Evolutionary conservation across 2,113 vertebrate species (phyloP).

Genomic region (Strix aluco): DNA sequence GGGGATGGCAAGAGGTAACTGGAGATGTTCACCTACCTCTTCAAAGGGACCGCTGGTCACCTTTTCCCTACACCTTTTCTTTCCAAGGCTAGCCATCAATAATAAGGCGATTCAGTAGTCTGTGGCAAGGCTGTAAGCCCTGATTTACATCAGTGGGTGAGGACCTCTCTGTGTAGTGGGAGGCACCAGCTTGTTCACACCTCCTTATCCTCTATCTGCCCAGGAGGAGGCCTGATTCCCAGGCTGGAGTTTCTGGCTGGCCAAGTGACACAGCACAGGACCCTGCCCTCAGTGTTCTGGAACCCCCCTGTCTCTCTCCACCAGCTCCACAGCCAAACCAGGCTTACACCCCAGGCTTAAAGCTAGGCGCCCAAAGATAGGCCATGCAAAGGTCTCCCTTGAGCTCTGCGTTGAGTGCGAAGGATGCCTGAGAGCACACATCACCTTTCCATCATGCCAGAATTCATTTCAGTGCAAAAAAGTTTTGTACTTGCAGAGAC

Average conservation of each 20-base stretch:
- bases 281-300: background rate
- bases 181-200: background rate
- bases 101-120: background rate
- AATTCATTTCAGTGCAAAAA: background rate
- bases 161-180: background rate
- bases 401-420: background rate
- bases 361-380: background rate
- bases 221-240: background rate
- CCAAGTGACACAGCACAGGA: background rate
- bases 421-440: background rate
- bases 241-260: background rate
- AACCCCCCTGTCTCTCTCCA: background rate
- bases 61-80: background rate
- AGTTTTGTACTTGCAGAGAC: background rate
- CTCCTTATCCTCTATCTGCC: background rate
- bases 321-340: background rate
- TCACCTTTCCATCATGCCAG: background rate
- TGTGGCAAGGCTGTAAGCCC: background rate
- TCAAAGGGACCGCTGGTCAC: background rate
- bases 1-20: background rate
- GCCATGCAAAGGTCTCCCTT: background rate
- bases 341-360: background rate
- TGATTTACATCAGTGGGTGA: background rate
- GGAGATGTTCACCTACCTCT: background rate
- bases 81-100: background rate